Evolutionary conservation across 2,797 vertebrate species (phyloP).

Genomic region (Eupleurogrammus muticus): DNA sequence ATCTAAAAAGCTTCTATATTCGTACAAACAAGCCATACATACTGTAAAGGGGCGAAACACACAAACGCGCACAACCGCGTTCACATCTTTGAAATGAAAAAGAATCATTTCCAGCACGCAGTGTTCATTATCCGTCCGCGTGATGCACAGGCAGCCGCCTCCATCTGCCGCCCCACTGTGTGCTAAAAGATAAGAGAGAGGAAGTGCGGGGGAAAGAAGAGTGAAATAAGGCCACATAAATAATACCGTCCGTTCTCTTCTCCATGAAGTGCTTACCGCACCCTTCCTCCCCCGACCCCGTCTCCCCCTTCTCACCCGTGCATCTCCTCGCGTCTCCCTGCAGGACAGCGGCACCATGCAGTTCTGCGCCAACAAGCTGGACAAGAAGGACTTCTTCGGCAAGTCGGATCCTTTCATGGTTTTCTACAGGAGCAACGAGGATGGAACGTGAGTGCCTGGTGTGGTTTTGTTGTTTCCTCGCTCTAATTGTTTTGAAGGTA

Average conservation of each 20-base stretch:
- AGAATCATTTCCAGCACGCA: slow-evolving; percentile 23
- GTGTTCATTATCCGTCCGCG: slow-evolving; percentile 24
- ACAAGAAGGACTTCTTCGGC: slow-evolving; percentile 98
- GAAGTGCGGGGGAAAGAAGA: neutral
- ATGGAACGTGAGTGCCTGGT: slow-evolving; percentile 90
- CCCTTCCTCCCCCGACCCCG: neutral
- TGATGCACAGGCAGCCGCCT: slow-evolving; percentile 30
- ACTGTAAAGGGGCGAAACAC: neutral
- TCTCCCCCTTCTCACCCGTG: slow-evolving; percentile 3
- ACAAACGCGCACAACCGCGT: neutral
- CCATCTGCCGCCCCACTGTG: slow-evolving; percentile 32
- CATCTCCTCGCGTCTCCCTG: slow-evolving; percentile 26
- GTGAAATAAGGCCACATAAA: slow-evolving; percentile 38
- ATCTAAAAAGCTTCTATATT: neutral
- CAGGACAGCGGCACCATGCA: slow-evolving; percentile 96
- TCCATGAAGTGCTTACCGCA: slow-evolving; percentile 1
- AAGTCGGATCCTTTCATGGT: slow-evolving; percentile 97
- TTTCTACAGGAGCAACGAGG: slow-evolving; percentile 96
- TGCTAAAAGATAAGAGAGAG: slow-evolving; percentile 33
- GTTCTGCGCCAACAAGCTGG: slow-evolving; percentile 97
- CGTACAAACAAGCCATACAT: neutral
- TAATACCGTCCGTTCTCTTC: slow-evolving; percentile 20
- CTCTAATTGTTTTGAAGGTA: slow-evolving; percentile 7
- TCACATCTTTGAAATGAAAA: slow-evolving; percentile 8
- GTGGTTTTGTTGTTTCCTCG: neutral